Conservation (phyloP, 2,888 invertebrate genomes). For the Aromia moschata region DNA sequence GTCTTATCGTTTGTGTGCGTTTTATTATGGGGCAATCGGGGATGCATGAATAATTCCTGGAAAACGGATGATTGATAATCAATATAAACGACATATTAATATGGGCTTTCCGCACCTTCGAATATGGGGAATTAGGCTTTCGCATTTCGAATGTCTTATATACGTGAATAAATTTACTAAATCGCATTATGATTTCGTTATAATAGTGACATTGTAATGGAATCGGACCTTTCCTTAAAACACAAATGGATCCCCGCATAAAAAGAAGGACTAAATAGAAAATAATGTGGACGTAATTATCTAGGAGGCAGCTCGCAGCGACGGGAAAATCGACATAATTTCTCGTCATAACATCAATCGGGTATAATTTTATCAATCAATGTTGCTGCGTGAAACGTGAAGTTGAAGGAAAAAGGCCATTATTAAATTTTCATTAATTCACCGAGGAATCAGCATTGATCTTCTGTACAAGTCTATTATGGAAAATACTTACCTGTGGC, state of each 20-base stretch:
- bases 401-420: no score
- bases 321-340: not conserved
- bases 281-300: conserved; percentile 15
- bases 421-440: no score
- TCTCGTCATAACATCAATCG: no score
- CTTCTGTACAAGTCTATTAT: no score
- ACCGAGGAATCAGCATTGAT: no score
- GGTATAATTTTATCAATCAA: no score
- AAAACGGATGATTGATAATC: conserved; percentile 58
- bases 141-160: conserved; percentile 21
- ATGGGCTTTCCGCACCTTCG: conserved; percentile 56
- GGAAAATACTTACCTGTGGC: no score
- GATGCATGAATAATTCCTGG: conserved; percentile 48
- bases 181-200: conserved; percentile 26
- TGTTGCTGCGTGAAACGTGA: no score
- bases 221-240: conserved; percentile 1
- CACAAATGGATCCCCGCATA: conserved; percentile 2
- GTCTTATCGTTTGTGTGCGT: conserved; percentile 41
- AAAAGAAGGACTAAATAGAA: conserved; percentile 8
- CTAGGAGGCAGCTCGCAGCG: not conserved
- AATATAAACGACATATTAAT: conserved; percentile 62
- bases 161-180: conserved; percentile 23
- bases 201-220: conserved; percentile 24
- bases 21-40: conserved; percentile 49
- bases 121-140: conserved; percentile 19